Percentiles rank a stretch among this genome's conserved stretches.
phyloP scores from a whole-genome alignment of 2,797 vertebrate species.

The Serranus cabrilla region DNA sequence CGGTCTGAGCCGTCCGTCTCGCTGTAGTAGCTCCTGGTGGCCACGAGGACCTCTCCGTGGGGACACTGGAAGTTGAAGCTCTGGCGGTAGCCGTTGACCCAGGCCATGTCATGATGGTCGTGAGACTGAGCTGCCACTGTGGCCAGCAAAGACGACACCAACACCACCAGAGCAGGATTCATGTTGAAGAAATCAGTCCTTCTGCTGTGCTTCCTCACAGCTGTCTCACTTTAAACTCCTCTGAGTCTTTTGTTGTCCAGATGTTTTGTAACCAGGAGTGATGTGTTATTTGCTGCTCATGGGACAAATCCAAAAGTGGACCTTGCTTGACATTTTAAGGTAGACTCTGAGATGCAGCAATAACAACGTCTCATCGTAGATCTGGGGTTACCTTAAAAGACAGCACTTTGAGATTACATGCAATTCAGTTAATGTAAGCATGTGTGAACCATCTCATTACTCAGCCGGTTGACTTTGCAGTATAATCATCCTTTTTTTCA shows the following conservation, averaged over 20 bases:
- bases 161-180: constrained; percentile 82
- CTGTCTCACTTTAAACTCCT: constrained; percentile 85
- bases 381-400: constrained; percentile 73
- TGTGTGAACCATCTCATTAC: constrained; percentile 24
- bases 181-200: constrained; percentile 83
- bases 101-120: constrained; percentile 88
- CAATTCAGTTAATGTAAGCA: constrained; percentile 49
- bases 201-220: constrained; percentile 71
- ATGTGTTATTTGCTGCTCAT: constrained; percentile 87
- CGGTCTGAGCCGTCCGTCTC: constrained; percentile 93
- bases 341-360: constrained; percentile 77
- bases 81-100: constrained; percentile 93
- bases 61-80: constrained; percentile 98
- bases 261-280: constrained; percentile 88
- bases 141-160: constrained; percentile 81
- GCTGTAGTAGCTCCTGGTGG: constrained; percentile 92
- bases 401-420: constrained; percentile 28
- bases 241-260: constrained; percentile 90
- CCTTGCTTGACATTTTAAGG: constrained; percentile 87
- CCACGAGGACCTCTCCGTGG: constrained; percentile 93
- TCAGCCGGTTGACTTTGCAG: constrained; percentile 1
- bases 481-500: neutral
- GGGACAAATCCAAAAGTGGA: constrained; percentile 74
- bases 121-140: constrained; percentile 72
- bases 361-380: constrained; percentile 17